Evolutionary conservation across 2,888 invertebrate species (phyloP).

Genomic region (Ichneumon xanthorius): DNA sequence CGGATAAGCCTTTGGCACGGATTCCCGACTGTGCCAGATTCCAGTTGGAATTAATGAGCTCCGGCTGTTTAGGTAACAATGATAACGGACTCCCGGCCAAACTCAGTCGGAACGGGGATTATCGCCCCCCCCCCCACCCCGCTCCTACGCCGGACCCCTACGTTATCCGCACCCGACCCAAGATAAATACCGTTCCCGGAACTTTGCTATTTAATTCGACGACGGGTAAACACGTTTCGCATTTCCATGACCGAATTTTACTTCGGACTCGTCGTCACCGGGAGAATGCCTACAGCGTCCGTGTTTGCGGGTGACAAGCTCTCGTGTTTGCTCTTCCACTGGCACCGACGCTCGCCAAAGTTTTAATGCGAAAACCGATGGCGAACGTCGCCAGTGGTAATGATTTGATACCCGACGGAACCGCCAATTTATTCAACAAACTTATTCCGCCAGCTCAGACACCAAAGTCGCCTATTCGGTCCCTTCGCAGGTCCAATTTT

Average conservation of each 20-base stretch:
- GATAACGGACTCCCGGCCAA: not conserved
- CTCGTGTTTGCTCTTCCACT: not conserved
- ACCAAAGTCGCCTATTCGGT: not conserved
- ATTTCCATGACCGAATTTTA: not conserved
- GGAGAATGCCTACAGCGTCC: not conserved
- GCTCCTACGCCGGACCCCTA: not conserved
- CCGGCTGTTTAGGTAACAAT: not conserved
- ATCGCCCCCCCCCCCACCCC: not conserved
- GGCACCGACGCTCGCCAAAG: not conserved
- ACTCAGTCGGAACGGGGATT: not conserved
- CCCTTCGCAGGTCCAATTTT: no score
- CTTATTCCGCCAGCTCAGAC: not conserved
- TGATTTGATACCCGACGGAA: not conserved
- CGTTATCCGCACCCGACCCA: not conserved
- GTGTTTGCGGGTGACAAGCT: constrained; percentile 5
- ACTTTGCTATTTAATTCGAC: constrained; percentile 36
- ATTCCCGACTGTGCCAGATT: not conserved
- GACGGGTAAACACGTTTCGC: constrained; percentile 25
- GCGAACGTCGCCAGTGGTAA: constrained; percentile 2
- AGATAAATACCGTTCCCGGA: constrained; percentile 17
- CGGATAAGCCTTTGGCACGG: not conserved
- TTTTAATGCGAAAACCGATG: constrained; percentile 12
- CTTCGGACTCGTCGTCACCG: constrained; percentile 1
- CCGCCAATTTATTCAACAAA: constrained; percentile 21
- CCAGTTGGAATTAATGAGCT: not conserved